Evolutionary conservation across 2,888 invertebrate genomes (phyloP), one percentile per base, ranked within the genome.

Genomic region (Tinea trinotella): DNA sequence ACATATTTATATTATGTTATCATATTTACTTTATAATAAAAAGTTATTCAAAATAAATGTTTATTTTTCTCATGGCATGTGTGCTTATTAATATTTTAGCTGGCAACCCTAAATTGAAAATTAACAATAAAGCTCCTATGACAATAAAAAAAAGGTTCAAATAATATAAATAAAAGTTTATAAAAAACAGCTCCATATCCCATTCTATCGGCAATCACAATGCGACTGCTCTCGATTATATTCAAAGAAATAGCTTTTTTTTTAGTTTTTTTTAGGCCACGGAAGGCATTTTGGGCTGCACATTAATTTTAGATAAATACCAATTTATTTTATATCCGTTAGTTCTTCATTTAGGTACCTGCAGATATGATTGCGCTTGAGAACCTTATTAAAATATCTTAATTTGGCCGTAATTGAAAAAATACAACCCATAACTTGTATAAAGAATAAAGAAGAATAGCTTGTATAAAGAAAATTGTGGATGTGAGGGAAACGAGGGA

Each of bases 131-230:
- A 59, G 58, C 53, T 48, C 54, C 54, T 55, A 58, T 58, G 58
- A 54, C 54, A 54, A 56, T 56, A 57, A 58, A 59, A n/a, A n/a
- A 58, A 59, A 55, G 49, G 54, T 44, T 55, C 44, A 57, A 49
- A 56, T n/a, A n/a, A n/a, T 56, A 55, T 56, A 59, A 59, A 59
- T 57, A 56, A 55, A 56, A 50, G 55, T 53, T n/a, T 52, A 46
- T 55, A 55, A 53, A 57, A 58, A 59, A 58, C 52, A 52, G n/a
- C n/a, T n/a, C n/a, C 57, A 54, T 55, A 57, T 58, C 57, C 54
- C 59, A 60, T 60, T 57, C 58, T 57, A 56, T 20, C 55, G 44
- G 46, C 57, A 57, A n/a, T 57, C 54, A 59, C 57, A 59, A 59
- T 59, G 55, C 56, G 55, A 40, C 54, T 56, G 57, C 30, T 59